Conservation (phyloP, 2,113 vertebrate genomes). For the Cyanoderma ruficeps region DNA sequence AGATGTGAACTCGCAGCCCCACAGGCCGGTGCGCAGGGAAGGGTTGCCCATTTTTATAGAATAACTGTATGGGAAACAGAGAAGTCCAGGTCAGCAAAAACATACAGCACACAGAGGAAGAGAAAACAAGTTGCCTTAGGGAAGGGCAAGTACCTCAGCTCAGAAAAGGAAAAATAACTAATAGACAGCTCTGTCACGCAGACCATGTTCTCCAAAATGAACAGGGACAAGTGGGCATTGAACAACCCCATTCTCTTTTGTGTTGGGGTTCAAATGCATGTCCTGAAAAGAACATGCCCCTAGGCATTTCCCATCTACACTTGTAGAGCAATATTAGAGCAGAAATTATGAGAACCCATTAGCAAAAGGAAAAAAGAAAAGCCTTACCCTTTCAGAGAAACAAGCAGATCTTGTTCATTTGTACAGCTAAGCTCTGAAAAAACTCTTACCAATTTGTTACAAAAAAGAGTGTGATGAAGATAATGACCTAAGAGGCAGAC, state of each 20-base stretch:
- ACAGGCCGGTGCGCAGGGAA: slow-evolving; percentile 91
- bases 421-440: neutral
- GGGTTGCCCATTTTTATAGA: slow-evolving; percentile 96
- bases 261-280: neutral
- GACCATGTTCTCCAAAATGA: neutral
- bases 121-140: neutral
- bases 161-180: neutral
- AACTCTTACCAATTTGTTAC: neutral
- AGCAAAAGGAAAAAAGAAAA: neutral
- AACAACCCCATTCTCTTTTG: neutral
- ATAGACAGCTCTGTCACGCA: neutral
- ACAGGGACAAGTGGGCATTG: neutral
- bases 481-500: neutral
- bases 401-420: neutral
- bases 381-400: neutral
- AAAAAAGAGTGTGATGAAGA: neutral
- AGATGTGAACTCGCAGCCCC: slow-evolving; percentile 93
- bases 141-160: neutral
- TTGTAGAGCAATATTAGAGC: neutral
- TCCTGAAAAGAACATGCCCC: neutral
- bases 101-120: neutral
- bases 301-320: neutral
- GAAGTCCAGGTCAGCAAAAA: slow-evolving; percentile 10
- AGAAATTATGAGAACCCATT: neutral
- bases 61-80: slow-evolving; percentile 79